phyloP scores from a whole-genome alignment of 2,797 vertebrate genomes.

The Centroberyx gerrardi region DNA sequence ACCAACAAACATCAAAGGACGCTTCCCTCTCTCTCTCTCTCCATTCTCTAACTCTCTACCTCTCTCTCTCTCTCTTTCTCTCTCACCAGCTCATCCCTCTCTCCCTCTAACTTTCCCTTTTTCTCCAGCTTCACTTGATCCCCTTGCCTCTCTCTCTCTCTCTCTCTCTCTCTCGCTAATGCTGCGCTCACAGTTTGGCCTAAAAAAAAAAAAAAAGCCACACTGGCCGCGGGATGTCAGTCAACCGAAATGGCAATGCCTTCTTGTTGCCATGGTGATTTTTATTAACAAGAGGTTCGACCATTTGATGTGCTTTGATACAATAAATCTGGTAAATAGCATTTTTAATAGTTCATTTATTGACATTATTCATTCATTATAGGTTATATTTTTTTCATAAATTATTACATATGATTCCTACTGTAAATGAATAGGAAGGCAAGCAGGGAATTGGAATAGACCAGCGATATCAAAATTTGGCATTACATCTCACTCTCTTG shows the following conservation, averaged over 20 bases:
- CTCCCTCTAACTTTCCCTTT: conserved; percentile 41
- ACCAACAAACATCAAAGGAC: conserved; percentile 70
- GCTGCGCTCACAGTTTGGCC: conserved; percentile 14
- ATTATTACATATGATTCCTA: too few relatives aligned
- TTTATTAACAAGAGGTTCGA: conserved; percentile 3
- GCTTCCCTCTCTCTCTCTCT: conserved; percentile 17
- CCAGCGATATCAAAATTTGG: not conserved
- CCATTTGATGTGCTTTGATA: too few relatives aligned
- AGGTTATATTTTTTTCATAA: too few relatives aligned
- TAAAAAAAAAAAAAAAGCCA: conserved; percentile 2
- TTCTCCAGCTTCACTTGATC: conserved; percentile 55
- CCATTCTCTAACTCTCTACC: not conserved
- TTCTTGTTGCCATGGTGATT: conserved; percentile 18
- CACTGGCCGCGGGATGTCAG: conserved; percentile 12
- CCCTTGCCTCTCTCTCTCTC: conserved; percentile 36
- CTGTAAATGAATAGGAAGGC: too few relatives aligned
- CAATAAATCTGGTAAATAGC: too few relatives aligned
- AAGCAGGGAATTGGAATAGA: conserved; percentile 8
- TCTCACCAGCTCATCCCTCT: conserved; percentile 27
- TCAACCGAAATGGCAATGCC: conserved; percentile 31
- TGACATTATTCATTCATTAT: too few relatives aligned
- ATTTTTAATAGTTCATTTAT: too few relatives aligned
- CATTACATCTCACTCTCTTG: not conserved
- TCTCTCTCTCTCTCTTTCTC: conserved; percentile 29
- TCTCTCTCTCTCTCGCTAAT: conserved; percentile 49